phyloP scores from a whole-genome alignment of 2,113 vertebrate genomes.

The Tonatia bakeri region DNA sequence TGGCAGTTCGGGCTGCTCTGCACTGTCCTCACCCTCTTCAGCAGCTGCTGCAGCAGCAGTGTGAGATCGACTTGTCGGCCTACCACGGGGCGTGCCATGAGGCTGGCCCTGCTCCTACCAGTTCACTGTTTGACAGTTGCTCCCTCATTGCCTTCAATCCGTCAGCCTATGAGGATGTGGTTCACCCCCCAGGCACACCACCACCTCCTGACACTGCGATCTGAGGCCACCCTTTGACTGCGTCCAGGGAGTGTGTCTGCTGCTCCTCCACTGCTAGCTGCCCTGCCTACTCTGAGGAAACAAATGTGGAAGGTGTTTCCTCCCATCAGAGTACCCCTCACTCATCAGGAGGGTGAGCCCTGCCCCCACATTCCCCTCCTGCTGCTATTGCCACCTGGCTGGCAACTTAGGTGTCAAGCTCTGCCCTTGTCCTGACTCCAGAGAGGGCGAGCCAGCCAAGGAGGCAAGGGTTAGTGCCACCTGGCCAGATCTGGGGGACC shows the following conservation, averaged over 20 bases:
- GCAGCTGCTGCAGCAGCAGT: slow-evolving; percentile 96
- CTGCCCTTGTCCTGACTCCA: slow-evolving; percentile 83
- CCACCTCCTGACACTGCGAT: slow-evolving; percentile 91
- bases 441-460: slow-evolving; percentile 41
- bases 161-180: slow-evolving; percentile 95
- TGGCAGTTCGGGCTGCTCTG: slow-evolving; percentile 99
- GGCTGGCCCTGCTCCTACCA: slow-evolving; percentile 80
- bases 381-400: slow-evolving; percentile 89
- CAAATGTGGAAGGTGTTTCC: slow-evolving; percentile 45
- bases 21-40: slow-evolving; percentile 94
- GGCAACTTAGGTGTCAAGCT: slow-evolving; percentile 96
- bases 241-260: slow-evolving; percentile 89
- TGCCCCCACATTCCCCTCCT: slow-evolving; percentile 79
- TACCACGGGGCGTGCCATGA: slow-evolving; percentile 91
- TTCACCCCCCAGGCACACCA: slow-evolving; percentile 89
- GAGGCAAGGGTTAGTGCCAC: slow-evolving; percentile 9
- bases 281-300: slow-evolving; percentile 73
- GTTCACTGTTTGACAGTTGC: slow-evolving; percentile 85
- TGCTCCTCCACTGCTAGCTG: slow-evolving; percentile 91
- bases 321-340: slow-evolving; percentile 35
- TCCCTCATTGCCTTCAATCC: slow-evolving; percentile 92
- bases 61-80: slow-evolving; percentile 96
- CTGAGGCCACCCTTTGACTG: slow-evolving; percentile 84
- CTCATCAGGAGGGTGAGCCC: slow-evolving; percentile 84
- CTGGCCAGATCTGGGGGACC: not conserved